phyloP scores from a whole-genome alignment of 2,888 invertebrate species.

The Drosophila tripunctata region DNA sequence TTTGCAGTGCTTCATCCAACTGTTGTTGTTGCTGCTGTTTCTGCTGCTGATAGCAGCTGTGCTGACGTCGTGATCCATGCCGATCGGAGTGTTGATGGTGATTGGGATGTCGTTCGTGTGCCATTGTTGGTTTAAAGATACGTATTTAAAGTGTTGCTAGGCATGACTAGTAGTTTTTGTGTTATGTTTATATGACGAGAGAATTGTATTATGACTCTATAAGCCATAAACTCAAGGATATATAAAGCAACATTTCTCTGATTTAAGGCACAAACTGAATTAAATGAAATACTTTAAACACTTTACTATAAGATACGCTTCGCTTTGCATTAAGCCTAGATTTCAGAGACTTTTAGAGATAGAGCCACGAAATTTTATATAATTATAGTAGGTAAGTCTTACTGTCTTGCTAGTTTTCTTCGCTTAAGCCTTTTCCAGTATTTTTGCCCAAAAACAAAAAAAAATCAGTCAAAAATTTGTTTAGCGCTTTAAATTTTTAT shows the following conservation, averaged over 20 bases:
- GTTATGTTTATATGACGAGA: neutral
- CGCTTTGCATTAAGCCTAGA: too few relatives aligned
- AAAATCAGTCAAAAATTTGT: too few relatives aligned
- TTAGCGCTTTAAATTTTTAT: too few relatives aligned
- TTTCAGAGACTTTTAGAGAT: too few relatives aligned
- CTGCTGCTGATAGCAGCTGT: neutral
- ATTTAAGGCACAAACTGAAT: too few relatives aligned
- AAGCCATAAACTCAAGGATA: conserved; percentile 26
- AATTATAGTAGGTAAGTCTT: too few relatives aligned
- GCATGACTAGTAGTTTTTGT: conserved; percentile 35
- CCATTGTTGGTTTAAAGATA: conserved; percentile 34
- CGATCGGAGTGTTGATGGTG: neutral
- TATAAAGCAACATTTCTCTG: neutral
- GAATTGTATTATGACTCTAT: neutral
- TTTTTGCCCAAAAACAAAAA: neutral
- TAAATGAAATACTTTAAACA: too few relatives aligned
- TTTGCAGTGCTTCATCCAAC: neutral
- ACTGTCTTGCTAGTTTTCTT: too few relatives aligned
- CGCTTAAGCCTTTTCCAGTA: too few relatives aligned
- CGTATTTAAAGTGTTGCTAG: conserved; percentile 37
- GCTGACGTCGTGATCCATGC: neutral
- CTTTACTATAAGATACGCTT: too few relatives aligned
- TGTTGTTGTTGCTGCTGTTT: neutral
- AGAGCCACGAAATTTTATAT: too few relatives aligned
- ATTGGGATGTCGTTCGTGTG: conserved; percentile 17